Evolutionary conservation across 1,140 invertebrate genomes (phyloP).

Genomic region (Eriosoma lanigerum): DNA sequence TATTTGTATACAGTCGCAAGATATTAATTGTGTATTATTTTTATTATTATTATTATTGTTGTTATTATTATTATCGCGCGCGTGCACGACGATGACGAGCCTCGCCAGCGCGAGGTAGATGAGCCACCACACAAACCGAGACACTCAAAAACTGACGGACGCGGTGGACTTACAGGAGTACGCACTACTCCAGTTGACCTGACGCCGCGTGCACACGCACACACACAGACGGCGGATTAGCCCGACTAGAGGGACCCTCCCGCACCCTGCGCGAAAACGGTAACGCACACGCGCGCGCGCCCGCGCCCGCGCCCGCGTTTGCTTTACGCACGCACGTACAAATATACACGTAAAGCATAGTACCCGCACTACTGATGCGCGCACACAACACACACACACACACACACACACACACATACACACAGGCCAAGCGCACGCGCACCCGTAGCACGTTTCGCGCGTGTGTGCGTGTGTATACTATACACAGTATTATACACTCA

Average conservation of each 20-base stretch:
- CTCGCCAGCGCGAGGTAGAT: constrained; percentile 23
- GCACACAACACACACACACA: too few species aligned
- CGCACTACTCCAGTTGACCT: constrained; percentile 49
- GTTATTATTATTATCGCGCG: background rate
- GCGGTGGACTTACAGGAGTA: constrained; percentile 38
- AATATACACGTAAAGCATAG: background rate
- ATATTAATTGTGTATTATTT: too few species aligned
- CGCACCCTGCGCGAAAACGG: constrained; percentile 41
- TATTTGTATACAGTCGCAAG: too few species aligned
- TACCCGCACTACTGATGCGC: too few species aligned
- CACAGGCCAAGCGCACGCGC: background rate
- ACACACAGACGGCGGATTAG: constrained; percentile 47
- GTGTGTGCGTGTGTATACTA: background rate
- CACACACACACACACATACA: background rate
- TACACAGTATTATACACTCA: background rate
- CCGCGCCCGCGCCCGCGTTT: background rate
- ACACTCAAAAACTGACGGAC: constrained; percentile 47
- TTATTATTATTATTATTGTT: too few species aligned
- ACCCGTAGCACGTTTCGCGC: background rate
- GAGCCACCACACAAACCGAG: constrained; percentile 40
- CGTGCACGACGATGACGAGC: constrained; percentile 20
- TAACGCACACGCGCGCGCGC: constrained; percentile 22
- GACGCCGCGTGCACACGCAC: constrained; percentile 51
- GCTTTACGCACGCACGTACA: background rate
- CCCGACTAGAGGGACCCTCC: constrained; percentile 41